Base-by-base conservation (phyloP, 2,888 invertebrate genomes). In the Acronicta leporina region DNA sequence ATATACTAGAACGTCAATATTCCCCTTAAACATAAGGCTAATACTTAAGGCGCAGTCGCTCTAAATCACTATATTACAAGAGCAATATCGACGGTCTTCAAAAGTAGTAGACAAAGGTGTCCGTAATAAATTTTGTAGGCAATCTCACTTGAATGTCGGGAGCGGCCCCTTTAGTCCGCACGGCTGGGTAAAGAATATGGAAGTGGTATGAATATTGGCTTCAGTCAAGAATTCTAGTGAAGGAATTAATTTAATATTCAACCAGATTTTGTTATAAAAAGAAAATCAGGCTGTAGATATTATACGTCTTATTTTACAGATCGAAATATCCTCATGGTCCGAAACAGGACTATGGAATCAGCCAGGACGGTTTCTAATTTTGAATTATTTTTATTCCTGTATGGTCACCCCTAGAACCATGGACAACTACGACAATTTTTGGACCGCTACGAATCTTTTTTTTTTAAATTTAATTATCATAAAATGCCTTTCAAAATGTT, bases 81-180 rank as follows among this genome's bases (percentile, higher is more conserved):
- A 35, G 43, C 59, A 75, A 77, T 77, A 75, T 77, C 44, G 75
- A 63, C 20, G 75, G 41, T 40, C 50, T 56, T 77, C 67, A 67
- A 74, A 73, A 69, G 57, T 59, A 52, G 45, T 56, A 74, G 76
- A 65, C 73, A 78, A 69, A 70, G 59, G 62, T 54, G 53, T 42
- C 61, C 27, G 56, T 60, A 65, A 73, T 75, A 76, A 78, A 78
- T 75, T 78, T 55, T 67, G 57, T 65, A 58, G 48, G 79, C 76
- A 73, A 73, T 75, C 59, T 75, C 44, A 62, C 63, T 62, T 60
- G 63, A 58, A 77, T 62, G 63, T 63, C 13, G 50, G 50, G 25
- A n/a, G 43, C 54, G n/a, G 33, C n/a, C 14, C 41, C n/a, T 47
- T 41, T 41, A 35, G 11, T 33, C 35, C 42, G 44, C 43, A 14